A percentile compares a stretch with the other conserved stretches of the same genome.
phyloP scores from a whole-genome alignment of 2,113 vertebrate genomes.

The Hippocampus guttulatus region DNA sequence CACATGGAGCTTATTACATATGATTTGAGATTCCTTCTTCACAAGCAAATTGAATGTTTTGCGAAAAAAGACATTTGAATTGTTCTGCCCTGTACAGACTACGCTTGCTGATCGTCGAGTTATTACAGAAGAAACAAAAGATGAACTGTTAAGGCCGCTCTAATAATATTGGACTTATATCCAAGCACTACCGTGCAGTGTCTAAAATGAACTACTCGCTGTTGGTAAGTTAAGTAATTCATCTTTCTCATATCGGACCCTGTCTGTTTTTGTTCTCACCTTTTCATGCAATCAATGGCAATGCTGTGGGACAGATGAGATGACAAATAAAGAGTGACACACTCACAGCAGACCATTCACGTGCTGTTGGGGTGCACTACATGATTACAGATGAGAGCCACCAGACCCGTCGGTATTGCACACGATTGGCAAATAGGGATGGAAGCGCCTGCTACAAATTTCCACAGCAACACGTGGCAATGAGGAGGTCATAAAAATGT shows the following conservation, averaged over 20 bases:
- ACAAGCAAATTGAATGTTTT: background rate
- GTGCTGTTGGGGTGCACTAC: constrained; percentile 28
- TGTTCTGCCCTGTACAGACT: constrained; percentile 10
- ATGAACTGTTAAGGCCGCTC: constrained; percentile 21
- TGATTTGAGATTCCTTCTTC: background rate
- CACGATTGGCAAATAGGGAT: constrained; percentile 37
- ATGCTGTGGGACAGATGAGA: constrained; percentile 53
- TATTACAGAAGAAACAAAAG: constrained; percentile 18
- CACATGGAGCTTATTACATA: background rate
- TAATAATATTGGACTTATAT: constrained; percentile 36
- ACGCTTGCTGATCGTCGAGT: constrained; percentile 32
- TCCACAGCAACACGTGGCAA: constrained; percentile 28
- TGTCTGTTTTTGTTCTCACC: constrained; percentile 39
- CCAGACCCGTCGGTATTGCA: constrained; percentile 33
- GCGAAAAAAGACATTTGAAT: background rate
- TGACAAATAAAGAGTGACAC: constrained; percentile 60
- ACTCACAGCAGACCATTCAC: constrained; percentile 37
- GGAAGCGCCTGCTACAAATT: constrained; percentile 20
- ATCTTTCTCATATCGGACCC: constrained; percentile 52
- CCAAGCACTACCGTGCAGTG: constrained; percentile 18
- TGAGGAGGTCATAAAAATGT: constrained; percentile 32
- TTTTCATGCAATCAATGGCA: constrained; percentile 51
- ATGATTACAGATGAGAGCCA: constrained; percentile 63
- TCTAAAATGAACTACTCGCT: constrained; percentile 35
- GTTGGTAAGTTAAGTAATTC: constrained; percentile 51